Conservation (phyloP, 2,888 invertebrate species). For the Ligdia adustata region DNA sequence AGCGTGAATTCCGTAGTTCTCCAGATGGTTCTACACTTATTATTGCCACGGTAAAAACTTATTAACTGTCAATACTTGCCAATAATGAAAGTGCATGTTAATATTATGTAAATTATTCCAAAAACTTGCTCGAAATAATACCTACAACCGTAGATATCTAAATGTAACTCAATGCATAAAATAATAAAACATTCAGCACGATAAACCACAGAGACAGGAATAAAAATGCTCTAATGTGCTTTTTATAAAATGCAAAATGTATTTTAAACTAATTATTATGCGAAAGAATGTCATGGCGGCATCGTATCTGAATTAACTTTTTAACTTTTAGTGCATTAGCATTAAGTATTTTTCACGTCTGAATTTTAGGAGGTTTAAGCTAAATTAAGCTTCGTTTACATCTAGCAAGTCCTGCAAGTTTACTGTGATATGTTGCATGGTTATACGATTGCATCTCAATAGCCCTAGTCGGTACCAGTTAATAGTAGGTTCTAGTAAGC, state of each 20-base stretch:
- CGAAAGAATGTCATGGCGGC: constrained; percentile 40
- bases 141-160: no score
- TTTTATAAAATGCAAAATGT: constrained; percentile 30
- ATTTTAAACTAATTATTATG: constrained; percentile 44
- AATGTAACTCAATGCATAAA: not conserved
- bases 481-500: no score
- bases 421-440: not conserved
- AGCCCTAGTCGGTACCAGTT: no score
- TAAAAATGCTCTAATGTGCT: constrained; percentile 27
- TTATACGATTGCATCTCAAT: no score
- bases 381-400: not conserved
- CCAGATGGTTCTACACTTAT: no score
- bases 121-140: no score
- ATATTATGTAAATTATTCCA: no score
- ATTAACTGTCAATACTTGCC: no score
- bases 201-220: constrained; percentile 9
- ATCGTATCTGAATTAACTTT: constrained; percentile 41
- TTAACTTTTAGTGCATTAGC: constrained; percentile 42
- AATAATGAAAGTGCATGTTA: no score
- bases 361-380: not conserved
- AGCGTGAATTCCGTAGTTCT: no score
- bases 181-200: not conserved
- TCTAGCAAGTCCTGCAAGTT: not conserved
- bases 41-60: no score
- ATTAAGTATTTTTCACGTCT: not conserved